phyloP scores from a whole-genome alignment of 2,113 vertebrate species.

The Ptilonorhynchus violaceus region DNA sequence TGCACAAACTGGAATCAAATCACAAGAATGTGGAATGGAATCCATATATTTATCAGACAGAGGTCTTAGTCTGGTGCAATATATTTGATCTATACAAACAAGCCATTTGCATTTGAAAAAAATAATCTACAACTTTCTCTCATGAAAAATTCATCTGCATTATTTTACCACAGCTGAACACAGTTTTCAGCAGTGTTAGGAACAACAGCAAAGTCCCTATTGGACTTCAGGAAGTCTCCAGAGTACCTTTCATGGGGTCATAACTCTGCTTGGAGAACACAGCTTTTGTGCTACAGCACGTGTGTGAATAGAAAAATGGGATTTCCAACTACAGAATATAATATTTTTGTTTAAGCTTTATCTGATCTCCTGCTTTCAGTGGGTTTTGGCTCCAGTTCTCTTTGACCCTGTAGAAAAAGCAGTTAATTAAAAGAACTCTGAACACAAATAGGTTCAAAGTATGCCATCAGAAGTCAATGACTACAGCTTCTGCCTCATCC shows the following conservation, averaged over 20 bases:
- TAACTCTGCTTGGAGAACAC: not conserved
- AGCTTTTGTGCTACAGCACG: not conserved
- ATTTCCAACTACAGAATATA: not conserved
- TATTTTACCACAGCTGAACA: not conserved
- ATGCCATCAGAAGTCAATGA: constrained; percentile 30
- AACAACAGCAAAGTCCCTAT: not conserved
- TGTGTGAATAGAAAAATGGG: not conserved
- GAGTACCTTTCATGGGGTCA: not conserved
- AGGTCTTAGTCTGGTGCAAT: not conserved
- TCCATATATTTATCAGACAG: not conserved
- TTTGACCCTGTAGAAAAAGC: constrained; percentile 2
- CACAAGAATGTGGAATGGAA: not conserved
- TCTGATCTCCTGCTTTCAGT: not conserved
- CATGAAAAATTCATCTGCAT: not conserved
- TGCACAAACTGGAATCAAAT: not conserved
- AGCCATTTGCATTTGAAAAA: not conserved
- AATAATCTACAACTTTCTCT: not conserved
- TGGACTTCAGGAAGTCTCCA: not conserved
- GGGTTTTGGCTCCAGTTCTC: not conserved
- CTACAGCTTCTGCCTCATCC: constrained; percentile 2
- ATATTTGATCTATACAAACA: not conserved
- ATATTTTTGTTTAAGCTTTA: not conserved
- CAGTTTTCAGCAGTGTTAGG: not conserved
- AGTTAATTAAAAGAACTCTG: constrained; percentile 31
- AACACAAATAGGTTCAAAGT: constrained; percentile 19